These are phyloP conservation scores for Poecilia gillii DNA, from an alignment of 2,797 vertebrate genomes.

Conservation along the genomic window DNA sequence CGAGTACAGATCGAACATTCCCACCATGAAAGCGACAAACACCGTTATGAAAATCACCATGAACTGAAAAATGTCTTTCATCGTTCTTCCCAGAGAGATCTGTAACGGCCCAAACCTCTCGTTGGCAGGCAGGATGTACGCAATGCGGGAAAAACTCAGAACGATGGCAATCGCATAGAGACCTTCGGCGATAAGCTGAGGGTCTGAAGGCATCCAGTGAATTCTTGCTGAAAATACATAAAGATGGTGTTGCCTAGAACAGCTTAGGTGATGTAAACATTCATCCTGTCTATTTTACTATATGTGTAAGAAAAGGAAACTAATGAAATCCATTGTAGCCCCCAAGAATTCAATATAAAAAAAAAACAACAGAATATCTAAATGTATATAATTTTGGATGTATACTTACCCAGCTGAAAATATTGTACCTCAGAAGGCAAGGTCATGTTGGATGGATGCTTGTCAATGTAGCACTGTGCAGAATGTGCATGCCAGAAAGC, in stretches of 20 bases:
- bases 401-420: slow-evolving; percentile 91
- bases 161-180: slow-evolving; percentile 95
- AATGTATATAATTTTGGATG: neutral
- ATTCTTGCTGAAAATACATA: slow-evolving; percentile 86
- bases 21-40: slow-evolving; percentile 98
- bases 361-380: neutral
- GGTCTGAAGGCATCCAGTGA: slow-evolving; percentile 94
- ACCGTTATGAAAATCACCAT: slow-evolving; percentile 99
- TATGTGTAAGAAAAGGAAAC: too few species aligned
- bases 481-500: slow-evolving; percentile 93
- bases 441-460: slow-evolving; percentile 82
- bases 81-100: slow-evolving; percentile 94
- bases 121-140: slow-evolving; percentile 96
- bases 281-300: neutral
- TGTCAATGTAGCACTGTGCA: slow-evolving; percentile 91
- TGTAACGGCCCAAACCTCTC: slow-evolving; percentile 97
- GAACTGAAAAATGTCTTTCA: slow-evolving; percentile 98
- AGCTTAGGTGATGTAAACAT: neutral
- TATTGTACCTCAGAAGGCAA: slow-evolving; percentile 91
- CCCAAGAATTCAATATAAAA: neutral
- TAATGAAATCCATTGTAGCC: too few species aligned
- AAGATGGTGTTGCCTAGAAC: slow-evolving; percentile 3
- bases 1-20: slow-evolving; percentile 98
- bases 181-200: slow-evolving; percentile 96
- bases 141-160: slow-evolving; percentile 95